Evolutionary conservation across 1,140 invertebrate species (phyloP).

Genomic region (Antheraea mylitta): DNA sequence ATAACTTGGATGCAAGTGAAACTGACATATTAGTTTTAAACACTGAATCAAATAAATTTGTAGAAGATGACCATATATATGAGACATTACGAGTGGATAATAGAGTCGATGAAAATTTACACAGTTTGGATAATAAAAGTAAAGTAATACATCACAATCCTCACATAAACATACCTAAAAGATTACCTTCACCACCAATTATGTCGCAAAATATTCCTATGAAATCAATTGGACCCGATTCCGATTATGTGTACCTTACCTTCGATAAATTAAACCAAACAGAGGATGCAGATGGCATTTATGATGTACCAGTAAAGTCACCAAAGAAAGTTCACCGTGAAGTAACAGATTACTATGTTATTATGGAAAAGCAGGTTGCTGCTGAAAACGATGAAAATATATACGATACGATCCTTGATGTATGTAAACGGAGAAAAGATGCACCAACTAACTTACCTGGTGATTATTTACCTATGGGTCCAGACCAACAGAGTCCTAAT

Average conservation of each 20-base stretch:
- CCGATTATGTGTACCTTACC: slow-evolving; percentile 75
- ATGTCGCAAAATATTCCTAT: slow-evolving; percentile 22
- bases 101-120: slow-evolving; percentile 43
- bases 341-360: slow-evolving; percentile 54
- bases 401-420: slow-evolving; percentile 63
- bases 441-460: slow-evolving; percentile 37
- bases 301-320: slow-evolving; percentile 67
- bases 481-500: slow-evolving; percentile 73
- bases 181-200: slow-evolving; percentile 50
- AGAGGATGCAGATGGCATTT: slow-evolving; percentile 64
- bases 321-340: slow-evolving; percentile 52
- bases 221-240: slow-evolving; percentile 48
- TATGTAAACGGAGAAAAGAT: slow-evolving; percentile 59
- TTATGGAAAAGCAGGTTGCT: slow-evolving; percentile 55
- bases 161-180: slow-evolving; percentile 42
- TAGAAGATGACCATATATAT: slow-evolving; percentile 73
- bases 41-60: slow-evolving; percentile 13
- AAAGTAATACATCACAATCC: slow-evolving; percentile 56
- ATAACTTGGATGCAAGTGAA: neutral
- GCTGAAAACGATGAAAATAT: slow-evolving; percentile 49
- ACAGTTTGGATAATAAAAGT: slow-evolving; percentile 51
- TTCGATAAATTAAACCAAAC: slow-evolving; percentile 60
- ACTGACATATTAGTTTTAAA: neutral
- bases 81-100: slow-evolving; percentile 69
- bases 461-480: slow-evolving; percentile 69